Percentiles rank a stretch among this genome's conserved stretches.
phyloP scores from a whole-genome alignment of 2,797 vertebrate species.

The Monodelphis domestica region DNA sequence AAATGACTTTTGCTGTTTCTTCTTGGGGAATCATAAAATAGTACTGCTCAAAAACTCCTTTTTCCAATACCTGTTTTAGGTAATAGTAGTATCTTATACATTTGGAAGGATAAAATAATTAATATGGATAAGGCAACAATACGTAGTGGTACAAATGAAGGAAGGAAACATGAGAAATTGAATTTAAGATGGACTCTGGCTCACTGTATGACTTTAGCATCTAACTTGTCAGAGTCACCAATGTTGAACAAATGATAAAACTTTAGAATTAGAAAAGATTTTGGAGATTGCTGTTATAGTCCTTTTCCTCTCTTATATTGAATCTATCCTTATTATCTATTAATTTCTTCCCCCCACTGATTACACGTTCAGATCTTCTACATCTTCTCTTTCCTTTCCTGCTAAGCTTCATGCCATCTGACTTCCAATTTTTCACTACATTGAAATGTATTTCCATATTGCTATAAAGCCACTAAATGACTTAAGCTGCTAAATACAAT shows the following conservation, averaged over 20 bases:
- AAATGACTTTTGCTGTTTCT: not conserved
- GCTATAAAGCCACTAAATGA: not conserved
- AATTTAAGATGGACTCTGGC: not conserved
- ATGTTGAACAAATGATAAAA: not conserved
- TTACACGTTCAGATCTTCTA: not conserved
- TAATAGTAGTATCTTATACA: not conserved
- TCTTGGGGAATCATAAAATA: not conserved
- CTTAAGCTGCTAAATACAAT: not conserved
- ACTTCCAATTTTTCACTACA: not conserved
- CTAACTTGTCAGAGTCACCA: not conserved
- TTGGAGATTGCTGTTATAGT: not conserved
- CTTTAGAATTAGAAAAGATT: not conserved
- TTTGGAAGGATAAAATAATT: not conserved
- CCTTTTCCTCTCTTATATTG: not conserved
- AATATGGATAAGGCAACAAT: not conserved
- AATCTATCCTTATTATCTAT: not conserved
- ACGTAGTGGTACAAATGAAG: not conserved
- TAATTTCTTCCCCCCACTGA: not conserved
- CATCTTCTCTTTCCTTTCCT: not conserved
- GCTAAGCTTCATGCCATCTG: not conserved
- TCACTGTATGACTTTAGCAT: not conserved
- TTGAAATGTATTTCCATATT: not conserved
- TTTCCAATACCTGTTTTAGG: not conserved
- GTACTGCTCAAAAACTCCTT: not conserved
- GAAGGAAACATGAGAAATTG: not conserved